These are phyloP conservation scores for Folsomia manolachei DNA, from an alignment of 2,888 invertebrate genomes.

Conservation along the genomic window DNA sequence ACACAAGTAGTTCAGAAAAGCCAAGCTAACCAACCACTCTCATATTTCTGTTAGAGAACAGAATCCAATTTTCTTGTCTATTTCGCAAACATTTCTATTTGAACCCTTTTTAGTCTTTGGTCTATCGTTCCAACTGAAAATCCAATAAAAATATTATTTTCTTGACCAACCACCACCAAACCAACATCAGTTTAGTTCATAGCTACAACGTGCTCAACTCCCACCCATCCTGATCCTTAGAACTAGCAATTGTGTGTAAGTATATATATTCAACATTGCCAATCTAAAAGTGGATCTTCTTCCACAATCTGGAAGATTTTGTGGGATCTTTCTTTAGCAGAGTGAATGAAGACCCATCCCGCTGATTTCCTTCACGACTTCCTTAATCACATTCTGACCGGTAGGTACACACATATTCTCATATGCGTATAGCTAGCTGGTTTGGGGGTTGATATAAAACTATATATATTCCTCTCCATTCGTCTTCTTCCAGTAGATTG, in stretches of 20 bases:
- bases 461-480: no score
- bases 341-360: background rate
- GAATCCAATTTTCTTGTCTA: slow-evolving; percentile 10
- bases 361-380: slow-evolving; percentile 7
- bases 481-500: no score
- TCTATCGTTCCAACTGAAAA: background rate
- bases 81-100: slow-evolving; percentile 10
- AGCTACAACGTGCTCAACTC: background rate
- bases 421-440: no score
- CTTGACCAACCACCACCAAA: slow-evolving; percentile 1
- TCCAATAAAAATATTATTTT: slow-evolving; percentile 8
- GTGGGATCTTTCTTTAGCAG: background rate
- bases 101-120: background rate
- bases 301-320: background rate
- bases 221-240: background rate
- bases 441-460: no score
- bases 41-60: slow-evolving; percentile 6
- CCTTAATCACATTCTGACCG: slow-evolving; percentile 6
- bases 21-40: background rate
- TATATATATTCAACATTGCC: background rate
- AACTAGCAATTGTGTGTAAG: no score
- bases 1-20: background rate
- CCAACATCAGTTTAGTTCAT: background rate
- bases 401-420: no score
- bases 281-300: background rate